Evolutionary conservation across 2,113 vertebrate genomes (phyloP), one percentile per base, ranked within the genome.

Genomic region (Pseudonaja textilis): DNA sequence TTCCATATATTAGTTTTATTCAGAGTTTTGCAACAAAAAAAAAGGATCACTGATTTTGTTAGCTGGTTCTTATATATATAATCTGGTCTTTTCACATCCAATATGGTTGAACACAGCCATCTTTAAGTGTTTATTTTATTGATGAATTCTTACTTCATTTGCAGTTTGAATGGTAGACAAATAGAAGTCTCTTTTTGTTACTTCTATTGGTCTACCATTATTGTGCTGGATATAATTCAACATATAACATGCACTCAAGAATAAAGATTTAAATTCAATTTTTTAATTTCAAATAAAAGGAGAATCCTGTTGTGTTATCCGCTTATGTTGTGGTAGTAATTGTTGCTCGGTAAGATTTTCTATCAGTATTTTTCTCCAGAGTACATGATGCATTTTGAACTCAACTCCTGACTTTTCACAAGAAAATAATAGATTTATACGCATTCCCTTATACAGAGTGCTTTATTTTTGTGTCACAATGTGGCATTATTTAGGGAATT

Each of bases 331-430:
- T 74, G 9, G 3, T 54, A 29, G 16, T 1, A 93, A 16, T 50
- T 91, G 42, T 16, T 92, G 88, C 18, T 59, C 45, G 91, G 34
- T 93, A 93, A 54, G n/a, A 47, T 39, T 9, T 74, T 25, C 85
- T 94, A 74, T 87, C 91, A 34, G n/a, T 91, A 18, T 87, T 61
- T 92, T 92, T 45, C 90, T 89, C 91, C 25, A 52, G 91, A 90
- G 26, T 23, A 59, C 5, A 57, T 23, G 26, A 90, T 1, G 9
- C 6, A 26, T 10, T 93, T 42, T 90, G 26, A 11, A 42, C 29
- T 90, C 59, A 90, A 91, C 23, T 16, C n/a, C 57, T 92, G 42
- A 0, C 26, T 92, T 94, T 89, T 92, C 61, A 90, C 34, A 34
- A 89, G 34, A 89, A 64, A 94, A 59, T 25, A 94, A 39, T 42